Evolutionary conservation across 2,113 vertebrate species (phyloP), one percentile per base, ranked within the genome.

Genomic region (Terrapene triunguis): DNA sequence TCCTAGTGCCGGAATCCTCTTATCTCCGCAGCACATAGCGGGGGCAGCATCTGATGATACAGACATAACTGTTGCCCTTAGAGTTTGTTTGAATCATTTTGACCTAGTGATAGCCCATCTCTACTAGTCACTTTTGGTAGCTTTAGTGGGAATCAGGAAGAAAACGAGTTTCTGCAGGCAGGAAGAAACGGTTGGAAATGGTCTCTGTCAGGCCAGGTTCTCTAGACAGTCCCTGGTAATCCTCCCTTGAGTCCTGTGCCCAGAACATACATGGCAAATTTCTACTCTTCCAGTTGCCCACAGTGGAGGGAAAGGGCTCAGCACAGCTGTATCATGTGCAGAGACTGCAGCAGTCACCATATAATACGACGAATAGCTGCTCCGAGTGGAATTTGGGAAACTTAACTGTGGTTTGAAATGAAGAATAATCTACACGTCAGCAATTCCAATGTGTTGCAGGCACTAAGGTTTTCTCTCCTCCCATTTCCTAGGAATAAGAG

Each of bases 401-500:
- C 90, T 54, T 42, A 42, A 65, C 38, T 69, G 24, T 32, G 51
- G 12, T 57, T 55, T 10, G 13, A 59, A 69, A 53, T 80, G 32
- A 13, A 29, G 57, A 80, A 84, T 72, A 84, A 88, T 72, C 78
- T 10, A 54, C 50, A 65, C 62, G 48, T 44, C 76, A 48, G 19
- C 62, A 85, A 69, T 90, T 29, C 32, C 90, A 55, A 38, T 54
- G 27, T 0, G 27, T 48, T 96, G 83, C 83, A 96, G 50, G 10
- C 87, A 83, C 82, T n/a, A 21, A 80, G 89, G 87, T 55, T 91
- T 89, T 80, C 6, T 2, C n/a, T 22, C 85, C 76, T 89, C 85
- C 59, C 48, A 93, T 93, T 86, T 89, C 55, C 2, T 0, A 96
- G 91, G 91, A 85, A 48, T 88, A 29, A 79, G 57, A 84, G 74